phyloP scores from a whole-genome alignment of 2,797 vertebrate species.

The Malacoraja senta region DNA sequence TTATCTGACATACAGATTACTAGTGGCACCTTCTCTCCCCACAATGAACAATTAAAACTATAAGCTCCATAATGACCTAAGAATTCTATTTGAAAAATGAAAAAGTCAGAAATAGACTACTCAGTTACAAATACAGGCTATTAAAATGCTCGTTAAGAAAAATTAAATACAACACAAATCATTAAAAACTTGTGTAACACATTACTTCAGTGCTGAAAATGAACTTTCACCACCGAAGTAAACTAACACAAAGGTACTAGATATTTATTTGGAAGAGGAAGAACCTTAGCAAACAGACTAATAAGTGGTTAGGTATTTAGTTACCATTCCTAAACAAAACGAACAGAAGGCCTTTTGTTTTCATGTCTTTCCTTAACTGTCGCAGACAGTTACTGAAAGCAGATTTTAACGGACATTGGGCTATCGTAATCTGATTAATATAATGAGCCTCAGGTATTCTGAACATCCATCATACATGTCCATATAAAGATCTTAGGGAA shows the following conservation, averaged over 20 bases:
- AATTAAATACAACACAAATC: background rate
- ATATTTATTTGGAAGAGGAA: background rate
- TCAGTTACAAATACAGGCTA: background rate
- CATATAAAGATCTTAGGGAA: slow-evolving; percentile 22
- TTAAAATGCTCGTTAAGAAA: background rate
- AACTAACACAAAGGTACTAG: background rate
- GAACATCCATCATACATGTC: slow-evolving; percentile 2
- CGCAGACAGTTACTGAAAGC: slow-evolving; percentile 44
- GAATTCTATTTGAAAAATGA: background rate
- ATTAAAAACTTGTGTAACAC: background rate
- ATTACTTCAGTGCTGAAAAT: too few relatives aligned
- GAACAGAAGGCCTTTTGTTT: slow-evolving; percentile 36
- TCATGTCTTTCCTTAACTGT: slow-evolving; percentile 45
- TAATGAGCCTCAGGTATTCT: slow-evolving; percentile 36
- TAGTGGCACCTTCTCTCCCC: background rate
- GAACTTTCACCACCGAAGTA: background rate
- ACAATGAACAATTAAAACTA: background rate
- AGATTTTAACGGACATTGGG: slow-evolving; percentile 35
- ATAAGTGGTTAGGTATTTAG: slow-evolving; percentile 30
- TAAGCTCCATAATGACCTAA: background rate
- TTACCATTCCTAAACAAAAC: slow-evolving; percentile 36
- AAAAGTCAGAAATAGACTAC: background rate
- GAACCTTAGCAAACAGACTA: slow-evolving; percentile 16
- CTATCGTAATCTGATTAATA: slow-evolving; percentile 38
- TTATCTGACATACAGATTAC: background rate